Evolutionary conservation across 1,140 invertebrate species (phyloP), one percentile per base, ranked within the genome.

Genomic region (Drosophila setifemur): DNA sequence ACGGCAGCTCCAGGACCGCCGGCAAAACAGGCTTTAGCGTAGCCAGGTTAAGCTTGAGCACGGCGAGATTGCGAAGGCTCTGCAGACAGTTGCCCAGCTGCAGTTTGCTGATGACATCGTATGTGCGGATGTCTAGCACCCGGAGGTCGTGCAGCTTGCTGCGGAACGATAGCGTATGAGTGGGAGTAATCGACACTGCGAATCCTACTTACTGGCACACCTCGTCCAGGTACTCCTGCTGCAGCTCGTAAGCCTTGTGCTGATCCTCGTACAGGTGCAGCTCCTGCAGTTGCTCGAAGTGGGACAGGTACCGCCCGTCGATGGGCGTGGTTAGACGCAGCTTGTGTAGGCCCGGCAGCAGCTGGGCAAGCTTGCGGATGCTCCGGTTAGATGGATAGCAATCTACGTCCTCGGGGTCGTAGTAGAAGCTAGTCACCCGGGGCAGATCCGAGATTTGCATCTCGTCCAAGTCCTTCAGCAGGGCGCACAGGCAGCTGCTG

Each of bases 221-320:
- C 21, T 89, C 74, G 47, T 89, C 82, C 2, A 89, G 49, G 60
- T 86, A 73, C 28, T 79, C 57, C 14, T 89, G 77, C 8, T 83
- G 57, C 25, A 89, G 31, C 49, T 89, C 87, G 11, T 79, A 86
- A 11, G 63, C 73, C 39, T 87, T 89, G 47, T 87, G 68, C 29
- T 82, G 72, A 11, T 87, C 87, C 2, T 89, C 86, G 11, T 89
- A 89, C 31, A 89, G 49, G 9, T 87, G 74, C 0, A 89, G 37
- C 23, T 89, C 86, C 7, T 87, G 47, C 23, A 89, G 44, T 7
- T 87, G 45, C n/a, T 44, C 35, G 18, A 89, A 89, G 31, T 83
- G 49, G 0, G 63, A 54, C 4, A 89, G 25, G 19, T 76, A 71
- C 1, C 60, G 67, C 3, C 87, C 87, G 4, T 82, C 82, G n/a